These are phyloP conservation scores for Chondrosia reniformis DNA, from an alignment of 37 sponge, comb jelly and placozoan genomes.

Conservation along the genomic window DNA sequence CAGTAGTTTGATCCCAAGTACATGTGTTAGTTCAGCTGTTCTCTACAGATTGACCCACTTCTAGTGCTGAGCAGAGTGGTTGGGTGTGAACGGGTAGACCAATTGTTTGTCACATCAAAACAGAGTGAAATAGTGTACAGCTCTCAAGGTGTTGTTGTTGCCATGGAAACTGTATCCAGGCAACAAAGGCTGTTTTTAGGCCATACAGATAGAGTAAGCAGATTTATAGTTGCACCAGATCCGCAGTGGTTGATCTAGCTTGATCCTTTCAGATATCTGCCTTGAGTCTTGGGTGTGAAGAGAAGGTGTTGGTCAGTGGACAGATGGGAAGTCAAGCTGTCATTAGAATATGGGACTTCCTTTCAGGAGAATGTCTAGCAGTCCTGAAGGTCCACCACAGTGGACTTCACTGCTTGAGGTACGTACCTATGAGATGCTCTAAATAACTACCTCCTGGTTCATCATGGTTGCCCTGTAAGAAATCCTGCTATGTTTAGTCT, in stretches of 20 bases:
- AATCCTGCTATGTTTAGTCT: neutral
- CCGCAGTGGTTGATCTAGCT: neutral
- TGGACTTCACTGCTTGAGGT: slow-evolving; percentile 60
- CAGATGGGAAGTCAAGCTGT: slow-evolving; percentile 58
- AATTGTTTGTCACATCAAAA: slow-evolving; percentile 29
- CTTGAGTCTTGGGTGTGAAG: neutral
- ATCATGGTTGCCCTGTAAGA: neutral
- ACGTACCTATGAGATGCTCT: no score
- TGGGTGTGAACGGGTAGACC: slow-evolving; percentile 57
- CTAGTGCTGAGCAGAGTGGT: slow-evolving; percentile 52
- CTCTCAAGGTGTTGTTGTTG: slow-evolving; percentile 69
- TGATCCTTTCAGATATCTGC: neutral
- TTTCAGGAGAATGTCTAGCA: slow-evolving; percentile 50
- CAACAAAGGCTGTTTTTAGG: slow-evolving; percentile 78
- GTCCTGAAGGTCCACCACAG: slow-evolving; percentile 64
- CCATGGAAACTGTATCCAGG: slow-evolving; percentile 46
- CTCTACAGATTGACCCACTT: slow-evolving; percentile 66
- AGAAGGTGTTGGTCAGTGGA: slow-evolving; percentile 65
- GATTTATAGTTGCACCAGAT: neutral
- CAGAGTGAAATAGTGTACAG: slow-evolving; percentile 57
- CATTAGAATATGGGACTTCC: slow-evolving; percentile 73
- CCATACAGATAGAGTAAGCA: slow-evolving; percentile 77
- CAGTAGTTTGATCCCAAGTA: no score
- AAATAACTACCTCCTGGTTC: neutral
- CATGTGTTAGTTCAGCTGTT: no score